A percentile compares a stretch with the other conserved stretches of the same genome.
phyloP scores from a whole-genome alignment of 2,797 vertebrate genomes.

The Pygocentrus nattereri region DNA sequence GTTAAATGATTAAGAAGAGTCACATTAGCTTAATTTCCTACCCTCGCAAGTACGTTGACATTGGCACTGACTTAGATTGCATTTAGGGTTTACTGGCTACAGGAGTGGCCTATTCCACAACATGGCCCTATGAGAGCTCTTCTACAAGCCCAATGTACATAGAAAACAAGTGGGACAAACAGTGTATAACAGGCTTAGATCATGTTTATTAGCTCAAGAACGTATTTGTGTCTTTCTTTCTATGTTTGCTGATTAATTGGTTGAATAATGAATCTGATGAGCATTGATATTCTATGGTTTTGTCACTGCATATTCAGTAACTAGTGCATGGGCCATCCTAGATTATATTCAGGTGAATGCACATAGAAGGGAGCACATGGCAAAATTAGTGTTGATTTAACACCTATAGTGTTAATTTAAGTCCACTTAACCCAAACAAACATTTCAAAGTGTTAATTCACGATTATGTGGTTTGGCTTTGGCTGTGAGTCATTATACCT shows the following conservation, averaged over 20 bases:
- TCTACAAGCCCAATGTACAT: background rate
- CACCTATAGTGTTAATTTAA: background rate
- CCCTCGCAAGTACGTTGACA: background rate
- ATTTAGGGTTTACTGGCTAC: background rate
- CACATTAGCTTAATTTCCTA: background rate
- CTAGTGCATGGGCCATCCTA: background rate
- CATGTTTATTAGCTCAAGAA: background rate
- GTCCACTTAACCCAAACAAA: background rate
- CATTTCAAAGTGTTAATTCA: background rate
- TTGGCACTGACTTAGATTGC: too few relatives aligned
- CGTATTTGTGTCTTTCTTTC: background rate
- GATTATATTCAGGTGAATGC: background rate
- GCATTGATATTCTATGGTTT: background rate
- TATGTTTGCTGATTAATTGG: background rate
- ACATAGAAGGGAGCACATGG: background rate
- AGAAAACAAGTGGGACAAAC: background rate
- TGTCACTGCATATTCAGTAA: background rate
- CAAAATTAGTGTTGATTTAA: background rate
- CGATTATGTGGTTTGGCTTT: background rate
- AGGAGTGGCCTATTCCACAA: background rate
- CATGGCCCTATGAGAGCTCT: background rate
- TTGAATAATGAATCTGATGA: background rate
- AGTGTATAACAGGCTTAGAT: background rate
- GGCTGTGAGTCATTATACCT: background rate
- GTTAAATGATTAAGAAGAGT: background rate